Percentiles rank a stretch among this genome's conserved stretches.
Evolutionary conservation across 2,797 vertebrate species (phyloP).

Genomic region (Dicrostonyx torquatus): DNA sequence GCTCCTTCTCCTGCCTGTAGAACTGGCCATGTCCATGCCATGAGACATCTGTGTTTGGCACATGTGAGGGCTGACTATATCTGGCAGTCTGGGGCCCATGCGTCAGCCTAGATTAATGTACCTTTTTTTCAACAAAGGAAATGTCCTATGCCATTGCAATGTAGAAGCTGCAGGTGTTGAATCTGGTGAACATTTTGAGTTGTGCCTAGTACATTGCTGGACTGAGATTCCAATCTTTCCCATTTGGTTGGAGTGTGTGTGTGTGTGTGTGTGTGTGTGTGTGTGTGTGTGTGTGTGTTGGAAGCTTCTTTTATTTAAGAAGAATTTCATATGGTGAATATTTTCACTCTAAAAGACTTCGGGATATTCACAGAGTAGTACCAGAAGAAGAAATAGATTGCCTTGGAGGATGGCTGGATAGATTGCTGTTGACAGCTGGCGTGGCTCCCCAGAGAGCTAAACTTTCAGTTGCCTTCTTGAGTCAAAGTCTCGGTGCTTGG

Average conservation of each 20-base stretch:
- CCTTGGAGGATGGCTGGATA: neutral
- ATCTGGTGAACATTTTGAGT: neutral
- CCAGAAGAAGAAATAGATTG: slow-evolving; percentile 1
- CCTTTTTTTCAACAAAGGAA: neutral
- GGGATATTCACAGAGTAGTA: neutral
- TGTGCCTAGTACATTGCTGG: neutral
- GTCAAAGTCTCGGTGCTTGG: neutral
- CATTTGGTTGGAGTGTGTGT: too few species aligned
- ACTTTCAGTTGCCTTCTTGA: neutral
- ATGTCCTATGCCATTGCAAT: neutral
- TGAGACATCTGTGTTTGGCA: neutral
- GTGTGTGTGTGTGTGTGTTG: too few species aligned
- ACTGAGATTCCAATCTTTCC: neutral
- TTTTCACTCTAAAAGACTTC: slow-evolving; percentile 27
- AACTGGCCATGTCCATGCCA: neutral
- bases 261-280: too few species aligned
- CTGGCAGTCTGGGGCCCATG: neutral
- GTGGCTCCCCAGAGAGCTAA: neutral
- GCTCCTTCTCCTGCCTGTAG: neutral
- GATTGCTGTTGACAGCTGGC: neutral
- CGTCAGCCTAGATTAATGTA: neutral
- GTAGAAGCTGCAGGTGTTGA: neutral
- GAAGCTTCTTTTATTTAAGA: slow-evolving; percentile 44
- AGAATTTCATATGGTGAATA: slow-evolving; percentile 28
- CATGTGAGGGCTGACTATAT: neutral